Percentiles rank a stretch among this genome's conserved stretches.
Evolutionary conservation across 37 sponge, comb jelly and placozoan genomes (phyloP).

Genomic region (Cladorhizidae sp.): DNA sequence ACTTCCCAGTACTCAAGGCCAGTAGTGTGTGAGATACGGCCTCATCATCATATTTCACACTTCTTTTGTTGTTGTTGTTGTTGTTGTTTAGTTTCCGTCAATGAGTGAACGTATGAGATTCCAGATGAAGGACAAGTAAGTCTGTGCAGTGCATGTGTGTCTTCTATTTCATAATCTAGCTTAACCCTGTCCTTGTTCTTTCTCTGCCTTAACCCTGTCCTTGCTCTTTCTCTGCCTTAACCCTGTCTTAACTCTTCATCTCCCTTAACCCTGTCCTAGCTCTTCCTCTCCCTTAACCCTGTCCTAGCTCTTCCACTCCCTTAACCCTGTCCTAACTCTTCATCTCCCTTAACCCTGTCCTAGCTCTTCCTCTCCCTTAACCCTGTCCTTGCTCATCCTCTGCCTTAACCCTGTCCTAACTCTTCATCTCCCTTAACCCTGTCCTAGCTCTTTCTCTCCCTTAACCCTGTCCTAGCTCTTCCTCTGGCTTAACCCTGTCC

Average conservation of each 20-base stretch:
- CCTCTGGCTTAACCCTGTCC: background rate
- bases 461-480: background rate
- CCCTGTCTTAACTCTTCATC: too few species aligned
- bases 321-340: background rate
- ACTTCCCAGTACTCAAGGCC: too few species aligned
- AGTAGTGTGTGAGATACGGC: too few species aligned
- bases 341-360: background rate
- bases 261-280: conserved; percentile 5
- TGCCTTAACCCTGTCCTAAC: conserved; percentile 1
- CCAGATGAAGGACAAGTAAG: conserved; percentile 61
- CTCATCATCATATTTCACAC: background rate
- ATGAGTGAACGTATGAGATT: conserved; percentile 52
- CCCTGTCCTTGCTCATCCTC: conserved; percentile 2
- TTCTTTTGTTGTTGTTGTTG: background rate
- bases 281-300: background rate
- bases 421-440: background rate
- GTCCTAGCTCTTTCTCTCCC: background rate
- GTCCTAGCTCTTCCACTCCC: conserved; percentile 5
- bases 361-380: background rate
- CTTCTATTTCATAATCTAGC: too few species aligned
- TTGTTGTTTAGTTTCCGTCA: conserved; percentile 25
- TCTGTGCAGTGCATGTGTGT: background rate
- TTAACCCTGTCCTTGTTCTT: background rate
- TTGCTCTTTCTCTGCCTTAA: background rate
- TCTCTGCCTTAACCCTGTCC: background rate